Base-by-base conservation (phyloP, 2,888 invertebrate species). In the Melolontha melolontha region DNA sequence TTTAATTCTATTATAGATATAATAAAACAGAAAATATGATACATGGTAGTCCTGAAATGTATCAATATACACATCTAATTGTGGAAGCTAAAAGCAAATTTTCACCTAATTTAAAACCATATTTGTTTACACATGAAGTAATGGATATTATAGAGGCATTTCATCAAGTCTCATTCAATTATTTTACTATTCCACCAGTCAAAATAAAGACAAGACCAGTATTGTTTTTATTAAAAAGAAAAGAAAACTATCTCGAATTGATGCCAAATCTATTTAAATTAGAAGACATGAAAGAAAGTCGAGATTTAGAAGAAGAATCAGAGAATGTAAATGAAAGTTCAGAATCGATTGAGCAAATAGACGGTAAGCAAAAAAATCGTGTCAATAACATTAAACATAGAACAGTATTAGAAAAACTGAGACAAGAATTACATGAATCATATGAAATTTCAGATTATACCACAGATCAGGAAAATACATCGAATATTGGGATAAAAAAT, bases 21-120 rank as follows among this genome's bases (percentile, higher is more conserved):
- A 91, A 91, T 77, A 96, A 96, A 83, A 89, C 89, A 69, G 96
- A 96, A 84, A 87, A 90, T 69, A 79, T 95, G 59, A 84, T 84
- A 62, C 85, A 88, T 17, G 90, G 86, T 27, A 85, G 87, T 75
- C 83, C 87, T 42, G 90, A 92, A 78, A 86, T 94, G 76, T 87
- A 89, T 73, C 84, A 86, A 66, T 96, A 89, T 77, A 91, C 93
- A 1, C 93, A 96, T 83, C 84, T 96, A 54, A 83, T 96, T 66
- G 84, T 93, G 34, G 95, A 95, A 85, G 92, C 92, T 0, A 94
- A 92, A 81, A 93, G 91, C 78, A 93, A 92, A 85, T 92, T 92
- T 80, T 92, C 92, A 0, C 83, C 89, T 6, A 91, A 89, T 73
- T 85, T 94, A 74, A 90, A 91, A 79, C 86, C 88, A 0, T 91